phyloP scores from a whole-genome alignment of 2,113 vertebrate species.

The Isichthys henryi region DNA sequence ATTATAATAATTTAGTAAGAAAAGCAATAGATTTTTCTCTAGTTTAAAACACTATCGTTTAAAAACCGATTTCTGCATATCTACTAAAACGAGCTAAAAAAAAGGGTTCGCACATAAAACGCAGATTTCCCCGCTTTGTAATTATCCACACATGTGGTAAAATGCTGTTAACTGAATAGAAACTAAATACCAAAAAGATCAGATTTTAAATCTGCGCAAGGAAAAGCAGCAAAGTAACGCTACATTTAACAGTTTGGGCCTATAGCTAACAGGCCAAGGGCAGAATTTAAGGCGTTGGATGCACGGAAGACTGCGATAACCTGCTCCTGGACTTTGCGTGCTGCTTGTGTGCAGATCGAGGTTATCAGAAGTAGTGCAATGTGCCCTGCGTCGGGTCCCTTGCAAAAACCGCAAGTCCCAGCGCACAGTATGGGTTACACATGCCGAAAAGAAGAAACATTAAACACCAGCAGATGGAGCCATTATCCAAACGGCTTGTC shows the following conservation, averaged over 20 bases:
- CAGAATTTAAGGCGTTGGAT: not conserved
- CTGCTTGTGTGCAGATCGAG: not conserved
- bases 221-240: not conserved
- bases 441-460: not conserved
- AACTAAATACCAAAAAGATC: not conserved
- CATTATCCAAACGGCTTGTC: conserved; percentile 46
- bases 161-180: not conserved
- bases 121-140: not conserved
- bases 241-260: not conserved
- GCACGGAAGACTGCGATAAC: not conserved
- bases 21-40: not conserved
- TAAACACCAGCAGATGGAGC: conserved; percentile 60
- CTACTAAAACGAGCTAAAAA: not conserved
- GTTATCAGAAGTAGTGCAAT: not conserved
- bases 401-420: not conserved
- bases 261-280: not conserved
- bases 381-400: not conserved
- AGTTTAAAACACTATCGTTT: not conserved
- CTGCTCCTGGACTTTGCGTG: not conserved
- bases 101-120: not conserved
- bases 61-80: not conserved
- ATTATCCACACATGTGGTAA: not conserved
- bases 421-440: not conserved
- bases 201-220: not conserved
- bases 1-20: not conserved